Conservation (phyloP, 2,888 invertebrate species). For the Luffia ferchaultella region DNA sequence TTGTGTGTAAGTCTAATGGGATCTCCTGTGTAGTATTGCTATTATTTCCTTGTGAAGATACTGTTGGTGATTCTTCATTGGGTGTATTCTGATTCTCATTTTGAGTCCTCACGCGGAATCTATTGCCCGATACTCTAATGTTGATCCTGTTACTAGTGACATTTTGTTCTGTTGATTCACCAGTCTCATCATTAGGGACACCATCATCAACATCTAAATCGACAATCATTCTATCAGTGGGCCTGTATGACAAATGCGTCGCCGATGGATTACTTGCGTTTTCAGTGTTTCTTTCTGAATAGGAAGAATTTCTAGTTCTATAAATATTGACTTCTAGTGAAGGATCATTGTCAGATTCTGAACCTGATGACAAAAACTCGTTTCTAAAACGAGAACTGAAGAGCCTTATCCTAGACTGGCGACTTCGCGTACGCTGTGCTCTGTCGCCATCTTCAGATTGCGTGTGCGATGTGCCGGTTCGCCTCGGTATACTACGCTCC, state of each 20-base stretch:
- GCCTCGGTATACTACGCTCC: constrained; percentile 31
- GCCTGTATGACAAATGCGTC: constrained; percentile 3
- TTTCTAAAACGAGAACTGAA: constrained; percentile 29
- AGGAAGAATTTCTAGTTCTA: constrained; percentile 43
- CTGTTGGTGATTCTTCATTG: constrained; percentile 11
- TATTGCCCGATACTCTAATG: constrained; percentile 30
- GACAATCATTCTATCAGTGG: constrained; percentile 36
- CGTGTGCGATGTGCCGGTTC: constrained; percentile 7
- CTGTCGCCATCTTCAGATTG: constrained; percentile 9
- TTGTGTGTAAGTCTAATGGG: constrained; percentile 19
- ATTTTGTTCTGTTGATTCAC: constrained; percentile 6
- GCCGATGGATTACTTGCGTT: neutral
- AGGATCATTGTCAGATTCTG: constrained; percentile 50
- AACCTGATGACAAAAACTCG: constrained; percentile 36
- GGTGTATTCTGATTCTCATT: constrained; percentile 14
- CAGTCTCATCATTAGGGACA: constrained; percentile 19
- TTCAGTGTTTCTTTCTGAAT: constrained; percentile 9
- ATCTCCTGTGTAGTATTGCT: neutral
- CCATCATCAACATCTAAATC: constrained; percentile 24
- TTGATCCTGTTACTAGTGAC: constrained; percentile 21
- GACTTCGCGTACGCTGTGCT: constrained; percentile 17
- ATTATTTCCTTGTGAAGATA: constrained; percentile 15
- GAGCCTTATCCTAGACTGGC: constrained; percentile 27
- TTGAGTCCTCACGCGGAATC: constrained; percentile 44
- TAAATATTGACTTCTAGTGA: constrained; percentile 50